Base-by-base conservation (phyloP, 2,113 vertebrate species). In the Grus americana region DNA sequence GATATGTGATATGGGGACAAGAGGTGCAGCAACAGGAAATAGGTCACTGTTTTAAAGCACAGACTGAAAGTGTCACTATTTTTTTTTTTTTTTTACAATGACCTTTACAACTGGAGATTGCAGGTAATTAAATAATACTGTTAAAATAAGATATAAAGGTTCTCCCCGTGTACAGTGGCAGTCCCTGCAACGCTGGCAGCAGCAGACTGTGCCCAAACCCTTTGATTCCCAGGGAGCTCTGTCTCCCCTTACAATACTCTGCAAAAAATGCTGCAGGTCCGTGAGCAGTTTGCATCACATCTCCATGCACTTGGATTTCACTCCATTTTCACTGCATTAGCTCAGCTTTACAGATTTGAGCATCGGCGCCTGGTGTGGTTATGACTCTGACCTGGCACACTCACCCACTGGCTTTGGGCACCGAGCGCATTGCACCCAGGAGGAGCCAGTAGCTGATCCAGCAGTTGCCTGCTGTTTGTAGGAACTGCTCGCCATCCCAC, bases 401-500 rank as follows among this genome's bases (percentile, higher is more conserved):
- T 59, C 26, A 36, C 66, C 63, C 3, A 0, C 73, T 52, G 57
- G 38, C 75, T 80, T 4, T 1, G 5, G 76, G 55, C 59, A 47
- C n/a, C 1, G 63, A 71, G 52, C 2, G 19, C 40, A 3, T 4
- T 61, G 65, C 71, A 58, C 71, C 71, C 95, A 83, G 65, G 32
- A 74, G 58, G 67, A 96, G 46, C 27, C 90, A 74, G 73, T 58
- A 83, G 87, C 90, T 88, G 95, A 92, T 90, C 87, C 79, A 86
- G 85, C 85, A 96, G 86, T 86, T 54, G 79, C 88, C 75, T 93
- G 63, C 92, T 93, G 93, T 96, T 95, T 88, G 78, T 47, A 96
- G 85, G 84, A 95, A 9, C 36, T 40, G 83, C 76, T 92, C 5
- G 2, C 0, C 2, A 89, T 96, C 86, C 88, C 95, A 62, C 84